A percentile compares a stretch with the other conserved stretches of the same genome.
These are phyloP conservation scores for Arctocebus calabarensis DNA, from an alignment of 2,797 vertebrate species.

Conservation along the genomic window DNA sequence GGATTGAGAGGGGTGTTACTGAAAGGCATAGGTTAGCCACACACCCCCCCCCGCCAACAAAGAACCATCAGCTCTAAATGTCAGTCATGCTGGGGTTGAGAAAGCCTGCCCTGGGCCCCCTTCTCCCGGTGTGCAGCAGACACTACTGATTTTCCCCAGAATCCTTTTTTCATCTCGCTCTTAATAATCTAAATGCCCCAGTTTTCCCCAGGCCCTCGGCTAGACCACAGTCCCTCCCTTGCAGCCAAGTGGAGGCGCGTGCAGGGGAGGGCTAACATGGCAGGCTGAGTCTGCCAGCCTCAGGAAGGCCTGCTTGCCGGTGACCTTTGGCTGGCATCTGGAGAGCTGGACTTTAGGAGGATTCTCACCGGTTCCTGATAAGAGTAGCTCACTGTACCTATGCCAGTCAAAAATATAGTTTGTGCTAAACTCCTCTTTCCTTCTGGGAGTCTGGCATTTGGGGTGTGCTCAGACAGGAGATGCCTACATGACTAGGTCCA, in stretches of 20 bases:
- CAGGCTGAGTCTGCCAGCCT: background rate
- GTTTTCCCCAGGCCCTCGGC: background rate
- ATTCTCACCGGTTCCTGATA: background rate
- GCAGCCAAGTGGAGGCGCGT: background rate
- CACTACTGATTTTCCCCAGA: background rate
- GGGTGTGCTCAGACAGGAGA: background rate
- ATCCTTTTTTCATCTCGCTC: background rate
- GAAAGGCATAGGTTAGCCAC: background rate
- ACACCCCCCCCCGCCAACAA: background rate
- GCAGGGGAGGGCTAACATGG: background rate
- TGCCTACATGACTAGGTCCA: background rate
- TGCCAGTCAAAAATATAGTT: background rate
- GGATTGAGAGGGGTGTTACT: background rate
- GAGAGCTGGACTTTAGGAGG: background rate
- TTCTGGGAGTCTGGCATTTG: background rate
- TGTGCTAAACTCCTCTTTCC: background rate
- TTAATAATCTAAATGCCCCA: background rate
- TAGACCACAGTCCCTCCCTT: background rate
- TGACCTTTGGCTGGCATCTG: background rate
- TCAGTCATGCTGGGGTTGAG: background rate
- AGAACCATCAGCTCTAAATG: background rate
- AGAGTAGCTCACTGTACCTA: background rate
- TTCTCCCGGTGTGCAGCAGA: background rate
- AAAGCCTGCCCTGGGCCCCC: background rate
- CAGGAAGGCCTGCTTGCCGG: background rate